Conservation (phyloP, 2,113 vertebrate genomes). For the Bos indicus region DNA sequence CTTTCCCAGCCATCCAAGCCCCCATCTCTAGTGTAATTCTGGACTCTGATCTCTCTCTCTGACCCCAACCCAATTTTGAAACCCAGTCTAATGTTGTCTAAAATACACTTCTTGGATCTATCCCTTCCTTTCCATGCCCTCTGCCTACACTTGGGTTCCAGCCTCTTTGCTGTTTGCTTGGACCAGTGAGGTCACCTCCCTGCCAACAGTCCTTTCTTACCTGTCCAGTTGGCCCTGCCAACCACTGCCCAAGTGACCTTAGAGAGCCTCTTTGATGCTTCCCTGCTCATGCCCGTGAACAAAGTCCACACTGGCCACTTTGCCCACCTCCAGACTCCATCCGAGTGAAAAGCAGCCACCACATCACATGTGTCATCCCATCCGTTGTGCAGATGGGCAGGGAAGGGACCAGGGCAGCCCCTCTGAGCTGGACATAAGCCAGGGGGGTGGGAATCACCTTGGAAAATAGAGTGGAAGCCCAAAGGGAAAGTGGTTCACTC, state of each 20-base stretch:
- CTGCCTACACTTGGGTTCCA: rapidly evolving
- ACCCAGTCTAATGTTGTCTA: not conserved
- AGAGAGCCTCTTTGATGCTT: not conserved
- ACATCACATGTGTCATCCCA: not conserved
- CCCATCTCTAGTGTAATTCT: not conserved
- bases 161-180: not conserved
- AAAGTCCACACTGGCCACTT: not conserved
- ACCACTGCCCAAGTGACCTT: not conserved
- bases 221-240: not conserved
- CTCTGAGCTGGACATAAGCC: not conserved
- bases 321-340: not conserved
- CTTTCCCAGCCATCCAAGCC: not conserved
- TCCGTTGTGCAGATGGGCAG: not conserved
- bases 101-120: not conserved
- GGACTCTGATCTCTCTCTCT: not conserved
- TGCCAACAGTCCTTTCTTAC: not conserved
- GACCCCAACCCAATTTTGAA: not conserved
- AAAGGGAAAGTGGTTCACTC: not conserved
- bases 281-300: not conserved
- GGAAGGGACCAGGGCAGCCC: not conserved
- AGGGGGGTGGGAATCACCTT: not conserved
- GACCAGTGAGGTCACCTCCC: not conserved
- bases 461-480: not conserved
- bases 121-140: not conserved
- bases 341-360: not conserved